These are phyloP conservation scores for Scaptomyza polygonia DNA, from an alignment of 2,888 invertebrate species.

Conservation along the genomic window DNA sequence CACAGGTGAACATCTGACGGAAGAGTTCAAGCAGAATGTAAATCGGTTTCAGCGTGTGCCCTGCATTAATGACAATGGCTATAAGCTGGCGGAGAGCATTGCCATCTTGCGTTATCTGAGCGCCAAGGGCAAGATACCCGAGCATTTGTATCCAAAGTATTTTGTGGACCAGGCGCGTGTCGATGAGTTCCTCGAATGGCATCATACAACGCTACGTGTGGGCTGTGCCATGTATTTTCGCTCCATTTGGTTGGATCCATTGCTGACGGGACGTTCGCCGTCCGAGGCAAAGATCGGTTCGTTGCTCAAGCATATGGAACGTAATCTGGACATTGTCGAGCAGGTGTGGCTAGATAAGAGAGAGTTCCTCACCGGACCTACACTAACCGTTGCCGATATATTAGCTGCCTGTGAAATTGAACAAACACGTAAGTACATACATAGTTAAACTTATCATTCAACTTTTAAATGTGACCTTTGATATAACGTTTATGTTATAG, in stretches of 20 bases:
- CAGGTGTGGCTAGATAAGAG: slow-evolving; percentile 86
- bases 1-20: slow-evolving; percentile 87
- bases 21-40: slow-evolving; percentile 85
- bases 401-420: slow-evolving; percentile 91
- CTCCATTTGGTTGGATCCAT: slow-evolving; percentile 85
- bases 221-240: slow-evolving; percentile 87
- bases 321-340: slow-evolving; percentile 86
- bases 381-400: slow-evolving; percentile 90
- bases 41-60: slow-evolving; percentile 88
- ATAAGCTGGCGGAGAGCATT: slow-evolving; percentile 88
- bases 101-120: slow-evolving; percentile 87
- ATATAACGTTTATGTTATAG: slow-evolving; percentile 83
- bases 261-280: slow-evolving; percentile 85
- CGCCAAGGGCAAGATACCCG: slow-evolving; percentile 82
- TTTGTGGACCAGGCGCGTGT: slow-evolving; percentile 86
- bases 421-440: slow-evolving; percentile 88
- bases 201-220: slow-evolving; percentile 87
- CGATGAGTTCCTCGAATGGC: slow-evolving; percentile 91
- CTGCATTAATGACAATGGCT: slow-evolving; percentile 89
- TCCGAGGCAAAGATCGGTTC: slow-evolving; percentile 83
- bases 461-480: background rate
- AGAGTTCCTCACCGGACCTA: slow-evolving; percentile 86
- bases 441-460: background rate
- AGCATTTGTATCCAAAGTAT: slow-evolving; percentile 89
- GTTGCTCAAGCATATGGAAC: slow-evolving; percentile 85